Evolutionary conservation across 2,797 vertebrate genomes (phyloP).

Genomic region (Clarias platycephalus): DNA sequence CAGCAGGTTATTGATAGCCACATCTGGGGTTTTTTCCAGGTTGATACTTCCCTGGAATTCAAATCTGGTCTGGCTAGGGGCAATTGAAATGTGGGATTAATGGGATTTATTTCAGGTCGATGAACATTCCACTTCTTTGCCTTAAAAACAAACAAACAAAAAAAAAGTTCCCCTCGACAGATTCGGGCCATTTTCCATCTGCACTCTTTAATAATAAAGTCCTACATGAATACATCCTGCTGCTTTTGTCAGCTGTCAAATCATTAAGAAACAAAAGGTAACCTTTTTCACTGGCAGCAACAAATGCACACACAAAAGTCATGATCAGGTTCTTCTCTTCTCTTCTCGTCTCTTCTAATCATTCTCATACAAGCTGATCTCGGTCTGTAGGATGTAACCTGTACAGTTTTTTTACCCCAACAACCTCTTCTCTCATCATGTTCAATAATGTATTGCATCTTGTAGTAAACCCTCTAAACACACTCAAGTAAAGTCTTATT

Average conservation of each 20-base stretch:
- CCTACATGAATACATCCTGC: neutral
- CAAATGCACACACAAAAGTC: neutral
- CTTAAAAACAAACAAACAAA: neutral
- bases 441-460: no score
- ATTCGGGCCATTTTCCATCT: neutral
- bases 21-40: no score
- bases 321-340: neutral
- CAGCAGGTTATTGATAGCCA: neutral
- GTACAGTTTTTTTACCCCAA: no score
- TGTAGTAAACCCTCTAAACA: no score
- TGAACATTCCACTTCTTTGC: neutral
- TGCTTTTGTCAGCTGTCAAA: neutral
- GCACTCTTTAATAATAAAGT: neutral
- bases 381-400: no score
- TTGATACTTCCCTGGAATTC: neutral
- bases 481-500: neutral
- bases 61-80: neutral
- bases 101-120: neutral
- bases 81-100: neutral
- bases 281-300: neutral
- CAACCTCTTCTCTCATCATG: neutral
- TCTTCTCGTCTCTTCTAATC: neutral
- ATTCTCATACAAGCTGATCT: neutral
- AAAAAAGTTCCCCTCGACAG: neutral
- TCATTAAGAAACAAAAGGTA: neutral